Percentiles rank a stretch among this genome's conserved stretches.
These are phyloP conservation scores for Drosophila guanche DNA, from an alignment of 1,140 invertebrate species.

Conservation along the genomic window DNA sequence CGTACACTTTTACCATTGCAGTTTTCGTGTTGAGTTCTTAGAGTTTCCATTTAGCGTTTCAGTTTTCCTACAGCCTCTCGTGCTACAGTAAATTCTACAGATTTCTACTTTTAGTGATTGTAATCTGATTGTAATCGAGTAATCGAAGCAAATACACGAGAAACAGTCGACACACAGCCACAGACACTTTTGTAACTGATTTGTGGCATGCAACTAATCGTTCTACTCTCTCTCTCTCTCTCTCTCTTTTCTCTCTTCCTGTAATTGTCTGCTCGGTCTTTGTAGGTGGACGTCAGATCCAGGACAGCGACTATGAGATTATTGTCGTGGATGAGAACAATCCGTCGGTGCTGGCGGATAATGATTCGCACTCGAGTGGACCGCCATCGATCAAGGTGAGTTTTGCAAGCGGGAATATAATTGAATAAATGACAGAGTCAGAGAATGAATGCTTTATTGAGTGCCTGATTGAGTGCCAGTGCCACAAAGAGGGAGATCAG, in stretches of 20 bases:
- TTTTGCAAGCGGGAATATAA: not conserved
- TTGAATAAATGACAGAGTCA: not conserved
- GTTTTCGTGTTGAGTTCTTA: constrained; percentile 2
- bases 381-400: constrained; percentile 93
- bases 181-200: too few species aligned
- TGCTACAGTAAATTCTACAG: constrained; percentile 43
- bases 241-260: not conserved
- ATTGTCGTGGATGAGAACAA: constrained; percentile 95
- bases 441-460: too few species aligned
- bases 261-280: not conserved
- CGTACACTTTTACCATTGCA: not conserved
- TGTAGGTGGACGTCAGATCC: constrained; percentile 84
- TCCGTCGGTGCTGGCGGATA: constrained; percentile 90
- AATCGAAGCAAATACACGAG: not conserved
- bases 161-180: not conserved
- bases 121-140: constrained; percentile 31
- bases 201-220: constrained; percentile 1
- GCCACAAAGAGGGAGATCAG: not conserved
- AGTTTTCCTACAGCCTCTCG: constrained; percentile 42
- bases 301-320: constrained; percentile 94
- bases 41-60: constrained; percentile 5
- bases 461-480: not conserved
- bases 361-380: constrained; percentile 88
- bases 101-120: constrained; percentile 44
- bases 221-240: not conserved